A percentile compares a stretch with the other conserved stretches of the same genome.
These are phyloP conservation scores for Cremastobaeus sp. DNA, from an alignment of 2,888 invertebrate species.

Conservation along the genomic window DNA sequence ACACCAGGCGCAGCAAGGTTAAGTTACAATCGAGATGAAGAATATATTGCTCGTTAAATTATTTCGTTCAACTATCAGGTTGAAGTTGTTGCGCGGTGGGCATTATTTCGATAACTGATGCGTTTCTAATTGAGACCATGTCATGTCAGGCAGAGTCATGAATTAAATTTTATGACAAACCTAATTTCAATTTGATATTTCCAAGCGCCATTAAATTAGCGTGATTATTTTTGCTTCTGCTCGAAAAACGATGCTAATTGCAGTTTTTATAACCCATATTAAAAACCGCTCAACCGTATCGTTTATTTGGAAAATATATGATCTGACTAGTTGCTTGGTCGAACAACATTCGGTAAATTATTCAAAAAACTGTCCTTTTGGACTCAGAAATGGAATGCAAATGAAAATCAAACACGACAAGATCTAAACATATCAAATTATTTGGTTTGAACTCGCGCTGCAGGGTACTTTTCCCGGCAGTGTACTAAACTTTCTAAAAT, in stretches of 20 bases:
- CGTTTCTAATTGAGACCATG: slow-evolving; percentile 23
- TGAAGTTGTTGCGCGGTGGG: neutral
- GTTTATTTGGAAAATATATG: neutral
- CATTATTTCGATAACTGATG: slow-evolving; percentile 21
- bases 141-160: slow-evolving; percentile 1
- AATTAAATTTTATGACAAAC: slow-evolving; percentile 25
- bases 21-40: no score
- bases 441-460: neutral
- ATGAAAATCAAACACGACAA: no score
- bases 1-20: no score
- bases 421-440: neutral
- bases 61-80: neutral
- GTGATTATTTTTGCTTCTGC: slow-evolving; percentile 3
- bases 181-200: slow-evolving; percentile 18
- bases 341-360: neutral
- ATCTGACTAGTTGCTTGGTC: neutral
- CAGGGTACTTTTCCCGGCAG: neutral
- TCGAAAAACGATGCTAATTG: slow-evolving; percentile 7
- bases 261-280: neutral
- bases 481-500: slow-evolving; percentile 6
- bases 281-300: slow-evolving; percentile 5
- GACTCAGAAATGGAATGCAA: no score
- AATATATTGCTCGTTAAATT: neutral
- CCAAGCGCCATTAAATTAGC: neutral
- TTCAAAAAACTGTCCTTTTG: neutral